Evolutionary conservation across 2,113 vertebrate species (phyloP), one percentile per base, ranked within the genome.

Genomic region (Entomyzon cyanotis): DNA sequence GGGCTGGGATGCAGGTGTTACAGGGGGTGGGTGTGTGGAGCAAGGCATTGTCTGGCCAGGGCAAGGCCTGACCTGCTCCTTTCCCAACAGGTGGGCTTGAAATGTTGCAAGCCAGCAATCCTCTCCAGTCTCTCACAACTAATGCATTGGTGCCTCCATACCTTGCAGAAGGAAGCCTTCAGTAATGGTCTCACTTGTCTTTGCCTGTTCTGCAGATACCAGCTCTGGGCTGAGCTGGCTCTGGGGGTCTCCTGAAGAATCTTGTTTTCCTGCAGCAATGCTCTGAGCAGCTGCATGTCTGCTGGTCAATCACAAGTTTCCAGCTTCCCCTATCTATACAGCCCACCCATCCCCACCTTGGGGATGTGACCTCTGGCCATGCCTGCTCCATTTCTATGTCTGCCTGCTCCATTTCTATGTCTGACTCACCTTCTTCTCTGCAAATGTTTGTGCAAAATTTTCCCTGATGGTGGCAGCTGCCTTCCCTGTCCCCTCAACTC

Each of bases 381-480:
- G 10, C 18, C 37, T 63, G 7, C 28, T 46, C 8, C 12, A 63
- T 58, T n/a, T 12, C 53, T 58, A 3, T 3, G 0, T 20, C 30
- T n/a, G 25, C n/a, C n/a, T n/a, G n/a, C n/a, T n/a, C 30, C 12
- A 63, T 58, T 58, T 12, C 53, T 58, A 3, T 3, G 0, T 20
- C 30, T n/a, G 25, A 10, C 12, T 58, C 47, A 63, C 10, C 35
- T 60, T 60, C 60, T 42, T 76, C 10, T 22, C 9, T 0, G 0
- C 7, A 2, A 0, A 0, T 2, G 3, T 33, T 60, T 50, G 20
- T 65, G 35, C 35, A 75, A 41, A 59, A 5, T 73, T 44, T 31
- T 65, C 24, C 18, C 6, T 14, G 33, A 18, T 10, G 10, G 5
- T 28, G 15, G 4, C 14, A 24, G 15, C 60, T 42, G 10, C 22